These are phyloP conservation scores for Ametastegia equiseti DNA, from an alignment of 2,888 invertebrate genomes.

Conservation along the genomic window DNA sequence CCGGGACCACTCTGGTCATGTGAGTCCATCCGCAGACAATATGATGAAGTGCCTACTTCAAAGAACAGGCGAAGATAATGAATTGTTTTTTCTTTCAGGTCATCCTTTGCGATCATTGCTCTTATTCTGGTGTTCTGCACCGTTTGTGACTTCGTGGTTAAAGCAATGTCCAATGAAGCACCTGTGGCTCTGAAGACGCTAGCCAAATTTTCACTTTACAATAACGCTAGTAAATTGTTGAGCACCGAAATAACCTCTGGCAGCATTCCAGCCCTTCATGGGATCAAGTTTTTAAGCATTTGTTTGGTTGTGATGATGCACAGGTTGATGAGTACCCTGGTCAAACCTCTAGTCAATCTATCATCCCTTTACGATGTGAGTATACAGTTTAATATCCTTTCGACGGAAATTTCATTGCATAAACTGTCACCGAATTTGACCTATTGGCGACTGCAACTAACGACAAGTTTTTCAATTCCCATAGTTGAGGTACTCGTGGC, in stretches of 20 bases:
- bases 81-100: too few relatives aligned
- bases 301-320: constrained; percentile 77
- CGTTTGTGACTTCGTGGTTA: constrained; percentile 54
- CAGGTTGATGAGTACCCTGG: constrained; percentile 70
- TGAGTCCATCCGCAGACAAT: background rate
- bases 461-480: background rate
- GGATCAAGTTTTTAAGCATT: constrained; percentile 77
- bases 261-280: constrained; percentile 75
- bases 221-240: constrained; percentile 71
- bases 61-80: too few relatives aligned
- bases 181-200: constrained; percentile 51
- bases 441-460: background rate
- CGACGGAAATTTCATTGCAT: background rate
- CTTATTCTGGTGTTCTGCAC: constrained; percentile 60
- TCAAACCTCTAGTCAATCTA: constrained; percentile 70
- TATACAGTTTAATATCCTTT: background rate
- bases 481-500: constrained; percentile 73
- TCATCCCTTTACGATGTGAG: constrained; percentile 72
- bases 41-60: background rate
- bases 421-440: background rate
- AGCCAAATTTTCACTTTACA: constrained; percentile 72
- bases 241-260: constrained; percentile 61
- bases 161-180: background rate
- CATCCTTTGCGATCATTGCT: constrained; percentile 56
- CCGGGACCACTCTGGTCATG: background rate